phyloP scores from a whole-genome alignment of 1,140 invertebrate species.

The Cydia splendana region DNA sequence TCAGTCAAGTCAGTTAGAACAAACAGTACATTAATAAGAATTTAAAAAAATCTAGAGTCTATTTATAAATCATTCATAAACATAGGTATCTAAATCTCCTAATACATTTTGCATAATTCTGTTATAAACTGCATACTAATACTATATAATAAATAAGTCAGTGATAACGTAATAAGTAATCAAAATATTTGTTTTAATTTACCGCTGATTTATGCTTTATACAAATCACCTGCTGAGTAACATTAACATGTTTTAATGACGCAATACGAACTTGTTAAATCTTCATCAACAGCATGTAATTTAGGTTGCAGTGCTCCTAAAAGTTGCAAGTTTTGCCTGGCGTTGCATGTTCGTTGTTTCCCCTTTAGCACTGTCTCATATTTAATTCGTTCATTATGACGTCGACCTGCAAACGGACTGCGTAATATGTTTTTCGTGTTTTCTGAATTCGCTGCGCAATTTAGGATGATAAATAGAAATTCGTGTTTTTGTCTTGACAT shows the following conservation, averaged over 20 bases:
- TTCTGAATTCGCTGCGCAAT: neutral
- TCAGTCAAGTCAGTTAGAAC: neutral
- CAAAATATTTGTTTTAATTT: neutral
- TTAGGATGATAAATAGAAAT: neutral
- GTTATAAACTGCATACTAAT: too few relatives aligned
- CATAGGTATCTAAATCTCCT: too few relatives aligned
- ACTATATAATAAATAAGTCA: too few relatives aligned
- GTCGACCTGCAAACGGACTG: slow-evolving; percentile 14
- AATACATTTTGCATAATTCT: too few relatives aligned
- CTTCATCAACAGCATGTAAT: neutral
- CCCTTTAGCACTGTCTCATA: neutral
- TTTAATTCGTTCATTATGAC: slow-evolving; percentile 21
- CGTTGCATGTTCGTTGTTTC: neutral
- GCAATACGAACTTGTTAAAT: neutral
- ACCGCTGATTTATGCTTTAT: neutral
- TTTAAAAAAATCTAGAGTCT: too few relatives aligned
- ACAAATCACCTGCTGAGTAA: neutral
- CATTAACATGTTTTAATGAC: neutral
- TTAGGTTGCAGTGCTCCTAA: neutral
- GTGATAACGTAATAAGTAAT: neutral
- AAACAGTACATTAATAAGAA: too few relatives aligned
- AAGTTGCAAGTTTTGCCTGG: neutral
- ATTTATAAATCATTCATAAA: too few relatives aligned
- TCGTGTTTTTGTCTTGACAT: neutral
- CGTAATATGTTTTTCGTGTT: slow-evolving; percentile 19